Evolutionary conservation across 2,113 vertebrate species (phyloP).

Genomic region (Taxidea taxus): DNA sequence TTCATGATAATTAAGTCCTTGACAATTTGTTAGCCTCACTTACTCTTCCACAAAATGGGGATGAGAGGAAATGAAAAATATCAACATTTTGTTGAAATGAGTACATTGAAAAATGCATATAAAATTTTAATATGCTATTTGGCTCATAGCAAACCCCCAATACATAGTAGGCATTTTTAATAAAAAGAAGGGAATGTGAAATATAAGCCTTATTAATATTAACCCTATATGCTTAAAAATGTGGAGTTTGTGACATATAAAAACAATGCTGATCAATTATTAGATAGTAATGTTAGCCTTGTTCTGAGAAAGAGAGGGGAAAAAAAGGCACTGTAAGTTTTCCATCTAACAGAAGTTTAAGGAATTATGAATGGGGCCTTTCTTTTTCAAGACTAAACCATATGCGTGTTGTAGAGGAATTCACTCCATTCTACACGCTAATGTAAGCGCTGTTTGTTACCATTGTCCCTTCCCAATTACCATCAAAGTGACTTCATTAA

Average conservation of each 20-base stretch:
- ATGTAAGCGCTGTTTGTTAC: neutral
- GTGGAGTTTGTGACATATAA: neutral
- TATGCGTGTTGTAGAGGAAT: neutral
- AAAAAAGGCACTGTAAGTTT: neutral
- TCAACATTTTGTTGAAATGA: neutral
- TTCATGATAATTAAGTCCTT: neutral
- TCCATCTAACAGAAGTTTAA: neutral
- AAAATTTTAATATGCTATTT: neutral
- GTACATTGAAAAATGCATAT: neutral
- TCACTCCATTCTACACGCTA: neutral
- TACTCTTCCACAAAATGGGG: neutral
- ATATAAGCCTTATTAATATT: neutral
- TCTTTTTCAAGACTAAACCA: neutral
- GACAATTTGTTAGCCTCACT: neutral
- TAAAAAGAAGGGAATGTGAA: neutral
- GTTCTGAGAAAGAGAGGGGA: neutral
- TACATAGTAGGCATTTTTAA: neutral
- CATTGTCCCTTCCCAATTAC: neutral
- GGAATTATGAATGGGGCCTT: neutral
- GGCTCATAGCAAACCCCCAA: neutral
- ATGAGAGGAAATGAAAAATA: neutral
- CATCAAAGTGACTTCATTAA: neutral
- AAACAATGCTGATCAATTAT: neutral
- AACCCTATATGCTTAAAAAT: neutral
- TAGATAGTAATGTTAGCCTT: neutral